Base-by-base conservation (phyloP, 2,888 invertebrate species). In the Epinotia ramella region DNA sequence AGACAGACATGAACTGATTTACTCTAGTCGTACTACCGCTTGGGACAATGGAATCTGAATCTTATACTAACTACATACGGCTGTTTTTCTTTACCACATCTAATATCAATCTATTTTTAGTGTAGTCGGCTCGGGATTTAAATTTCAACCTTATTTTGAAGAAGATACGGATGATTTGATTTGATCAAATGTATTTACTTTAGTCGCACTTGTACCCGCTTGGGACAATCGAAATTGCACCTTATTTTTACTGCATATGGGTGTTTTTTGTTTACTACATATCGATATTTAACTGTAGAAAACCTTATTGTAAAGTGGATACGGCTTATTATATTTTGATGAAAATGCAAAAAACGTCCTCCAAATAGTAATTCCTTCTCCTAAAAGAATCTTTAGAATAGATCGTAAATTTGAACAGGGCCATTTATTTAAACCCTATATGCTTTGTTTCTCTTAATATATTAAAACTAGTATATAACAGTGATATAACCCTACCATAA, bases 1-100 rank as follows among this genome's bases (percentile, higher is more conserved):
- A 80, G 62, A 56, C 79, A 78, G 49, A 79, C 78, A 73, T 77
- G 66, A 75, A 56, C 40, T 64, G 76, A 60, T 73, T 78, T 60
- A 65, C 57, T 46, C 66, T 67, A 53, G 66, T 49, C 53, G 33
- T 13, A 20, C 63, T 40, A 18, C 49, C n/a, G 59, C 46, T 73
- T 63, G 49, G 73, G 20, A 60, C 46, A 5, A 64, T 28, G n/a
- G 53, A 9, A 63, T 63, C 18, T 53, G 3, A 53, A 56, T 53
- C 53, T 28, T 53, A 28, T 64, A 7, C 1, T n/a, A 49, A 24
- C 12, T 7, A 3, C 1, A 53, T 53, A n/a, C 7, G 53, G 46
- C 46, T 64, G 63, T 46, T 24, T 46, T 64, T 24, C 16, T 7
- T 64, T 20, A 53, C 53, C 16, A 49, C 12, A 16, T 7, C n/a